These are phyloP conservation scores for human (Homo sapiens) DNA, from an alignment of 2,113 vertebrate species.

Conservation along the genomic window GRCh38 chr4:146937501-146938000, in stretches of 20 bases:
- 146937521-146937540: constrained; percentile 83
- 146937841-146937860: constrained; percentile 63
- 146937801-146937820: constrained; percentile 42
- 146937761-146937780: constrained; percentile 73
- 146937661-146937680: constrained; percentile 88
- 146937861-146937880: background rate
- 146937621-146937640: constrained; percentile 87
- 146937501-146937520: constrained; percentile 79
- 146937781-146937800: constrained; percentile 13
- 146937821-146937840: constrained; percentile 59
- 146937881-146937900: background rate
- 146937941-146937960: background rate
- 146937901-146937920: background rate
- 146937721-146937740: constrained; percentile 75
- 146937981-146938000: background rate
- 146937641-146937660: constrained; percentile 86
- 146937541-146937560: constrained; percentile 86
- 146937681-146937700: constrained; percentile 84
- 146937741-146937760: constrained; percentile 68
- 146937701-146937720: constrained; percentile 73
- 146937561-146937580: constrained; percentile 81
- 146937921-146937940: background rate
- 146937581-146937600: constrained; percentile 86
- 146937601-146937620: constrained; percentile 88
- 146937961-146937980: background rate